Evolutionary conservation across 2,113 vertebrate species (phyloP), one percentile per base, ranked within the genome.

Genomic region (Lophura nycthemera): DNA sequence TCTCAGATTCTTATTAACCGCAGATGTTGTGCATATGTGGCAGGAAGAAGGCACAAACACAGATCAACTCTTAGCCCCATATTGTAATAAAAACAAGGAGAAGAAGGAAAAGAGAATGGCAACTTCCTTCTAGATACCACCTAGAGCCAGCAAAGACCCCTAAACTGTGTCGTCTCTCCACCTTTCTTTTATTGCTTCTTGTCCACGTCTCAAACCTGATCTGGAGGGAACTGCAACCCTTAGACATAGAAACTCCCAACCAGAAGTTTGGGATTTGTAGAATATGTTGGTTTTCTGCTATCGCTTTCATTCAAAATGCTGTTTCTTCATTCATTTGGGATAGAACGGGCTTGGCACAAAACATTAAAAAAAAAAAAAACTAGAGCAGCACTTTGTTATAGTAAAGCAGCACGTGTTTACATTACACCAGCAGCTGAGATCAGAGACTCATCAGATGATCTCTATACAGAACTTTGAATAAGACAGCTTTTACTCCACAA

Each of bases 11-110:
- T 80, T 25, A 50, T 59, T 83, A 95, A 45, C 9, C 10, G 5
- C 92, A 93, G 81, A 89, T 94, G 92, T 59, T 83, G 42, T 16
- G n/a, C 92, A 93, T 48, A 91, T 91, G 87, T 79, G 29, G 45
- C 6, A 8, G 24, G 45, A 90, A 84, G 52, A 72, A 71, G 27
- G 43, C 77, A 82, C 70, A 75, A 63, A 81, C 40, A 56, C 0
- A 13, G 60, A 70, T 71, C 73, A 5, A 69, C 19, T n/a, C 43
- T 40, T 19, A 30, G 25, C 25, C 29, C 54, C 56, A 14, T 32
- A 47, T 24, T 54, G 54, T 50, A 83, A 89, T 13, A 50, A 65
- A 90, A 92, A 71, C 52, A 80, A 50, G 4, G 6, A 18, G 1
- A 10, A 59, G 61, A 64, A 93, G 77, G 24, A 75, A 59, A 3